Evolutionary conservation across 2,113 vertebrate genomes (phyloP).

Genomic region (Lepisosteus osseus): DNA sequence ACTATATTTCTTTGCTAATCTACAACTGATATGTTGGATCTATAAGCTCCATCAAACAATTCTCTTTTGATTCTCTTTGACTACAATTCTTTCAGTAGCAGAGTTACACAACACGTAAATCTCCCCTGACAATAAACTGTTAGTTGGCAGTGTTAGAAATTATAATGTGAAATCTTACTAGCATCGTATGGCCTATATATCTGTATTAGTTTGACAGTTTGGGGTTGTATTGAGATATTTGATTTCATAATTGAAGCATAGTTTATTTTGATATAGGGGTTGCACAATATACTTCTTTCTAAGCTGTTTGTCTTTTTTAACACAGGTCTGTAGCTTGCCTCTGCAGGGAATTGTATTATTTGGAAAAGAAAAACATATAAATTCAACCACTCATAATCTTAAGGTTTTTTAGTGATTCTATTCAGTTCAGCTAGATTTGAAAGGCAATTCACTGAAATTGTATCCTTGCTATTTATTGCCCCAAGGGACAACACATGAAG

Average conservation of each 20-base stretch:
- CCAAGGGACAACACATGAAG: slow-evolving; percentile 45
- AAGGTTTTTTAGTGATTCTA: slow-evolving; percentile 19
- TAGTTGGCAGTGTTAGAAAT: too few species aligned
- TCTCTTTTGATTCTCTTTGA: too few species aligned
- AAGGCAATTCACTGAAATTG: slow-evolving; percentile 40
- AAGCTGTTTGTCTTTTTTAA: background rate
- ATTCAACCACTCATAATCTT: background rate
- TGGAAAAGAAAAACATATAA: background rate
- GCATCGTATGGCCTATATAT: background rate
- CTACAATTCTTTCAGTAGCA: too few species aligned
- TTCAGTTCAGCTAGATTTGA: slow-evolving; percentile 31
- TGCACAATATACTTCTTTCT: background rate
- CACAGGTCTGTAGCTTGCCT: background rate
- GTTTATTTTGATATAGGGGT: background rate
- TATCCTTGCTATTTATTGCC: slow-evolving; percentile 28
- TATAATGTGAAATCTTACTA: too few species aligned
- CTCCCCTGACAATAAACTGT: too few species aligned
- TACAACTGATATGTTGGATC: too few species aligned
- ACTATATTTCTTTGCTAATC: too few species aligned
- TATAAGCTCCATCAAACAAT: too few species aligned
- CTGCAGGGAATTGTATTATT: background rate
- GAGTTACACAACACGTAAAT: too few species aligned
- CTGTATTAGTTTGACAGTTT: background rate
- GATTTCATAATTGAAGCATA: background rate
- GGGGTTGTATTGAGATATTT: background rate